Percentiles rank a stretch among this genome's conserved stretches.
phyloP scores from a whole-genome alignment of 2,888 invertebrate genomes.

The Tipula confusa region DNA sequence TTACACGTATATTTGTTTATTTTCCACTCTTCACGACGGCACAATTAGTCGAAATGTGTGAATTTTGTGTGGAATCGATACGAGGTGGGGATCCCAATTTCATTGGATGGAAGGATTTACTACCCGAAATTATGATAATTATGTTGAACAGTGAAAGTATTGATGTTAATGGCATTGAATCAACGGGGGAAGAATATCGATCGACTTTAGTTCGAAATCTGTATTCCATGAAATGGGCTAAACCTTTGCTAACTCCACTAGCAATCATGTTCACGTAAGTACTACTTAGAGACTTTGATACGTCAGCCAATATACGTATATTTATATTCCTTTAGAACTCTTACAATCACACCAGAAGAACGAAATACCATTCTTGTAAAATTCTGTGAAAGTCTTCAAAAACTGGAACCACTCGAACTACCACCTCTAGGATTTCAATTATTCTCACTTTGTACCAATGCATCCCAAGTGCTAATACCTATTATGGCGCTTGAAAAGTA shows the following conservation, averaged over 20 bases:
- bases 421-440: slow-evolving; percentile 61
- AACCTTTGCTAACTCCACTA: slow-evolving; percentile 54
- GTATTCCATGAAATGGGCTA: slow-evolving; percentile 55
- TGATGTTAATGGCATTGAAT: slow-evolving; percentile 52
- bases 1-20: slow-evolving; percentile 53
- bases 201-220: slow-evolving; percentile 53
- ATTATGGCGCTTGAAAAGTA: slow-evolving; percentile 53
- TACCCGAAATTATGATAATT: slow-evolving; percentile 55
- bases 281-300: not conserved
- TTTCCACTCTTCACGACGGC: slow-evolving; percentile 51
- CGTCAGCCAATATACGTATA: not conserved
- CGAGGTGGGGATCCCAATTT: slow-evolving; percentile 52
- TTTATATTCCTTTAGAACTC: slow-evolving; percentile 48
- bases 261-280: slow-evolving; percentile 61
- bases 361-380: slow-evolving; percentile 54
- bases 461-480: slow-evolving; percentile 47
- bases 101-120: slow-evolving; percentile 60
- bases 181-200: slow-evolving; percentile 57
- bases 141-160: slow-evolving; percentile 52
- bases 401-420: slow-evolving; percentile 55
- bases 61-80: slow-evolving; percentile 55
- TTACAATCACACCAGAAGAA: slow-evolving; percentile 54
- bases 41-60: slow-evolving; percentile 55
- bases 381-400: slow-evolving; percentile 53
- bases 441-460: slow-evolving; percentile 53